Conservation (phyloP, 2,797 vertebrate species). For the Apogon hyalosoma region DNA sequence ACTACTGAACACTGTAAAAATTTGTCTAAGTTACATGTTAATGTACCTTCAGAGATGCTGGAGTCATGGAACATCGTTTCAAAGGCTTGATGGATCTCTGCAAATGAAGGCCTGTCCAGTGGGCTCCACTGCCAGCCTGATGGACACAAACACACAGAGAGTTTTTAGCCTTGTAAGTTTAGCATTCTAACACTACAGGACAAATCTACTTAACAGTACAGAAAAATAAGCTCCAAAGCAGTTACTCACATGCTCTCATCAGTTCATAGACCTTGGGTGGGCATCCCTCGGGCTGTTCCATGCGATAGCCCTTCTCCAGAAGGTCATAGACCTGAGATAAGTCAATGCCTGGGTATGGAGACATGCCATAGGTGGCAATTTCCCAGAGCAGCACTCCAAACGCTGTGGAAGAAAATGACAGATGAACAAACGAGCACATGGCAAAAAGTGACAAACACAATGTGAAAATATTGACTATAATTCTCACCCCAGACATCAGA, state of each 20-base stretch:
- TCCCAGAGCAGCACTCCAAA: conserved; percentile 98
- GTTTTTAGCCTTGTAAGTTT: neutral
- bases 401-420: conserved; percentile 77
- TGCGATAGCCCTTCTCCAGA: conserved; percentile 97
- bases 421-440: neutral
- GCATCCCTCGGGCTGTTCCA: conserved; percentile 98
- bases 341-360: conserved; percentile 98
- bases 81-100: conserved; percentile 98
- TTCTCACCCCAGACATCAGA: conserved; percentile 97
- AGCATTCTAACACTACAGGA: neutral
- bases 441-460: neutral
- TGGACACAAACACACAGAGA: conserved; percentile 14
- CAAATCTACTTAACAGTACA: neutral
- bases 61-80: conserved; percentile 99
- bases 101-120: conserved; percentile 94
- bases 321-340: conserved; percentile 99
- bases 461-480: neutral
- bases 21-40: neutral
- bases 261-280: conserved; percentile 98
- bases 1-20: neutral
- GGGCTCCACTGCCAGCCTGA: conserved; percentile 99
- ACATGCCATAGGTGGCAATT: conserved; percentile 99
- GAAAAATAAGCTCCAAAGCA: neutral
- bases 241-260: conserved; percentile 97
- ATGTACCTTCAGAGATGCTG: conserved; percentile 96